These are phyloP conservation scores for Megaptera novaeangliae DNA, from an alignment of 2,113 vertebrate species.

Conservation along the genomic window DNA sequence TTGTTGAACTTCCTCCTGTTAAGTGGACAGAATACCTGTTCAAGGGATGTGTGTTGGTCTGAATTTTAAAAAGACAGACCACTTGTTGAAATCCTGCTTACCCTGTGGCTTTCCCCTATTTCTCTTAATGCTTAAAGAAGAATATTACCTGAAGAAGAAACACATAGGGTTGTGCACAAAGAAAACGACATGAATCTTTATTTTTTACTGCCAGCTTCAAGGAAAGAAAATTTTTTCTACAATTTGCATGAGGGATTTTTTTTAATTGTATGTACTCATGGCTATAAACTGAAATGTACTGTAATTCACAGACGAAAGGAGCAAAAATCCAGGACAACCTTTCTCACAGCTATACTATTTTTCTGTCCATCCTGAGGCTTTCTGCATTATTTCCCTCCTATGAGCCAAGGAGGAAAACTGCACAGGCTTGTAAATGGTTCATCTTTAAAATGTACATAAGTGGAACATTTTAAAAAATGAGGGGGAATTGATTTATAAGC, in stretches of 20 bases:
- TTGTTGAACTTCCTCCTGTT: neutral
- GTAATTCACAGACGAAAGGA: slow-evolving; percentile 44
- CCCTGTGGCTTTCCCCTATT: slow-evolving; percentile 42
- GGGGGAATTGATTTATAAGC: slow-evolving; percentile 81
- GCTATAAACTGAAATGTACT: slow-evolving; percentile 64
- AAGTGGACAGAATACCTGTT: neutral
- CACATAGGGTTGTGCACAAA: slow-evolving; percentile 64
- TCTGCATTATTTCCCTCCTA: slow-evolving; percentile 44
- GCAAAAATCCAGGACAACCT: slow-evolving; percentile 28
- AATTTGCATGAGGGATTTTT: slow-evolving; percentile 79
- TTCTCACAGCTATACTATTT: slow-evolving; percentile 44
- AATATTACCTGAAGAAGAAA: slow-evolving; percentile 21
- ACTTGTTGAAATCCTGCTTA: slow-evolving; percentile 33
- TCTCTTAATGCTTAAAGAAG: slow-evolving; percentile 53
- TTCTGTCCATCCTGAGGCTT: slow-evolving; percentile 64
- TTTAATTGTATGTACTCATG: slow-evolving; percentile 66
- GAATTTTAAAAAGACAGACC: slow-evolving; percentile 4
- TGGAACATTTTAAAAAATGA: slow-evolving; percentile 81
- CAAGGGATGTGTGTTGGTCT: neutral
- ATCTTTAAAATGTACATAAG: slow-evolving; percentile 78
- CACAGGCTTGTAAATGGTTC: slow-evolving; percentile 79
- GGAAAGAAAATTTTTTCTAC: slow-evolving; percentile 77
- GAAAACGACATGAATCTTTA: slow-evolving; percentile 71
- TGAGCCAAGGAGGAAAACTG: slow-evolving; percentile 65
- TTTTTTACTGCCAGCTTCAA: slow-evolving; percentile 84